Conservation (phyloP, 2,113 vertebrate genomes). For the Poicephalus gulielmi region DNA sequence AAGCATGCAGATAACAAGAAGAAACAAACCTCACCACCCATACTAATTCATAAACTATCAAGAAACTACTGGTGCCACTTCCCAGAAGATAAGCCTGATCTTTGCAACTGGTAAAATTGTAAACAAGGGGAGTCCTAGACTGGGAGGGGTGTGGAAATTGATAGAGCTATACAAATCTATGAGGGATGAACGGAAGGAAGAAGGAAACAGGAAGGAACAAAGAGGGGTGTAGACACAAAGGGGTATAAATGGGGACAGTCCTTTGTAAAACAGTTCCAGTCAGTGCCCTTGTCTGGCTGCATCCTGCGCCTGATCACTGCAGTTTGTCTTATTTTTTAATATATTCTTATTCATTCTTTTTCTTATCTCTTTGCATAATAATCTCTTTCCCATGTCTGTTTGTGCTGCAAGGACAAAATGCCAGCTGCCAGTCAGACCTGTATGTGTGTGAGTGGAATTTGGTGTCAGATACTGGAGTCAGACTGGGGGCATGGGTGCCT, state of each 20-base stretch:
- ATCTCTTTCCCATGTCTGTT: background rate
- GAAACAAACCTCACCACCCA: background rate
- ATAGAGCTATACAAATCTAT: background rate
- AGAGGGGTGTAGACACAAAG: rapidly evolving
- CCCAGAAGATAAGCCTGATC: background rate
- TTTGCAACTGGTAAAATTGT: background rate
- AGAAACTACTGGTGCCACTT: background rate
- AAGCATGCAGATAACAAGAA: background rate
- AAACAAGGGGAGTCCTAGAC: background rate
- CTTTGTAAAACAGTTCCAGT: background rate
- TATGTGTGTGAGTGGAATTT: background rate
- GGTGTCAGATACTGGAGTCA: background rate
- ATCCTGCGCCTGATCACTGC: background rate
- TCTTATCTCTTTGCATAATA: background rate
- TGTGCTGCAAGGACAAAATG: background rate
- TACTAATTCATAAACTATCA: background rate
- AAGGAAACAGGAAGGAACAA: background rate
- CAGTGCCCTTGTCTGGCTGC: background rate
- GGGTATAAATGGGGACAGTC: background rate
- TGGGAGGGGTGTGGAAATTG: background rate
- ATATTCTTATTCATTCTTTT: background rate
- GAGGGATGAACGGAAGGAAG: background rate
- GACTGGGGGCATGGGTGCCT: background rate
- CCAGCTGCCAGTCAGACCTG: background rate
- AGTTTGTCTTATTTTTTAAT: background rate